Evolutionary conservation across 2,797 vertebrate species (phyloP).

Genomic region (Hypotaenidia okinawae): DNA sequence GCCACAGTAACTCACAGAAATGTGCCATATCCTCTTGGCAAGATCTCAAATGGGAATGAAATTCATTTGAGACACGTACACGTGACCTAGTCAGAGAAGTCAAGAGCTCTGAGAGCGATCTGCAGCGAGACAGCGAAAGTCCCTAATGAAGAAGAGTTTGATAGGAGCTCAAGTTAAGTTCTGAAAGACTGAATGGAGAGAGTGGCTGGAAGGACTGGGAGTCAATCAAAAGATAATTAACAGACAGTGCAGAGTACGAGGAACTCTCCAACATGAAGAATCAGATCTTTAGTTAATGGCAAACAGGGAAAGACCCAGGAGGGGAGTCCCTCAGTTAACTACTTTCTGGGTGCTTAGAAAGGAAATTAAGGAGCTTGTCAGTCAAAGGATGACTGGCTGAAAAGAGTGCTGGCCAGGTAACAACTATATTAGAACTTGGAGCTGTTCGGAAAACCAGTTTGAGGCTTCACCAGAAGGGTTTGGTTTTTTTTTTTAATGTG

Average conservation of each 20-base stretch:
- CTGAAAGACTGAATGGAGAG: neutral
- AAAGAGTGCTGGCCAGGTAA: neutral
- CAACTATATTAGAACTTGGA: neutral
- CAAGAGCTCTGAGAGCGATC: slow-evolving; percentile 17
- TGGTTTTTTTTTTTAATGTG: neutral
- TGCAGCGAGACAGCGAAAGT: neutral
- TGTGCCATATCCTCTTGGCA: neutral
- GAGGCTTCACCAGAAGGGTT: neutral
- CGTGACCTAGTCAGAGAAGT: neutral
- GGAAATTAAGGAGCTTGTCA: neutral
- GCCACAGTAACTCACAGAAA: slow-evolving; percentile 11
- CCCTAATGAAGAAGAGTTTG: slow-evolving; percentile 8
- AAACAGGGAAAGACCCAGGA: neutral
- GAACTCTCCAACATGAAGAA: slow-evolving; percentile 25
- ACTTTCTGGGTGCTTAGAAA: neutral
- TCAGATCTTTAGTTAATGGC: neutral
- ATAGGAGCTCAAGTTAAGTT: slow-evolving; percentile 11
- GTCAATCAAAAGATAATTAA: slow-evolving; percentile 59
- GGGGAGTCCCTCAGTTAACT: neutral
- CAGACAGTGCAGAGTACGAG: neutral
- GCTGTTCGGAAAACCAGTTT: neutral
- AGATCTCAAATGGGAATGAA: slow-evolving; percentile 25
- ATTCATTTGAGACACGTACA: slow-evolving; percentile 23
- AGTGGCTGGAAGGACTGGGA: neutral
- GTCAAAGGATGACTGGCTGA: neutral